Evolutionary conservation across 2,797 vertebrate species (phyloP).

Genomic region (Ctenochaetus hawaiiensis): DNA sequence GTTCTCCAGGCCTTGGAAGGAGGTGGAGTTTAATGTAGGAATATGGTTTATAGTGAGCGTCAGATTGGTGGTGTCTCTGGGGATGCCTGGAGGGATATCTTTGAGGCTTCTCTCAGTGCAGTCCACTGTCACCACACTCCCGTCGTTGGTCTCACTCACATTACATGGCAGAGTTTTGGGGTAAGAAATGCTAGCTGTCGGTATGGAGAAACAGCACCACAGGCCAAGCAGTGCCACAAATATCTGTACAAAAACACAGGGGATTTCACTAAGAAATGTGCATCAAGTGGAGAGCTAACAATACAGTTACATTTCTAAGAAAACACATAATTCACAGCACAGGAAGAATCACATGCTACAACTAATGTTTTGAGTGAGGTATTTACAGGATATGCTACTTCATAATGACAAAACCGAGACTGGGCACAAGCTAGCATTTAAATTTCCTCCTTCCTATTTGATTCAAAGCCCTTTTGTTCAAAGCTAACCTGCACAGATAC

Average conservation of each 20-base stretch:
- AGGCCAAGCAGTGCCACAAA: constrained; percentile 56
- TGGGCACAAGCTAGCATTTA: background rate
- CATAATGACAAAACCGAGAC: background rate
- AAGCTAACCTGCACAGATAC: background rate
- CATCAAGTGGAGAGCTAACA: background rate
- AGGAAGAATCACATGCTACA: background rate
- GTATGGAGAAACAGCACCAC: constrained; percentile 51
- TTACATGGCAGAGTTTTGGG: constrained; percentile 94
- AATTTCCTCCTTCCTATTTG: constrained; percentile 11
- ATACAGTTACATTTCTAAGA: background rate
- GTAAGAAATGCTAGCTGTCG: constrained; percentile 81
- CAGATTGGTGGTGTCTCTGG: constrained; percentile 91
- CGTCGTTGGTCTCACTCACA: constrained; percentile 73
- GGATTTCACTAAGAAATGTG: constrained; percentile 45
- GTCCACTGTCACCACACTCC: constrained; percentile 86
- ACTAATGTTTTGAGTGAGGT: background rate
- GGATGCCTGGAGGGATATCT: constrained; percentile 88
- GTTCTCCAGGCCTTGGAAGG: constrained; percentile 87
- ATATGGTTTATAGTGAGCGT: constrained; percentile 96
- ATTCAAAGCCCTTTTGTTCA: constrained; percentile 1
- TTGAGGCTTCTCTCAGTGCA: constrained; percentile 88
- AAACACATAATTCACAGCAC: background rate
- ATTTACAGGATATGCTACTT: background rate
- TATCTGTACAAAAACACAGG: constrained; percentile 64
- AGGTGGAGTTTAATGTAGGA: constrained; percentile 81